Base-by-base conservation (phyloP, 2,797 vertebrate genomes). In the Hipposideros larvatus region DNA sequence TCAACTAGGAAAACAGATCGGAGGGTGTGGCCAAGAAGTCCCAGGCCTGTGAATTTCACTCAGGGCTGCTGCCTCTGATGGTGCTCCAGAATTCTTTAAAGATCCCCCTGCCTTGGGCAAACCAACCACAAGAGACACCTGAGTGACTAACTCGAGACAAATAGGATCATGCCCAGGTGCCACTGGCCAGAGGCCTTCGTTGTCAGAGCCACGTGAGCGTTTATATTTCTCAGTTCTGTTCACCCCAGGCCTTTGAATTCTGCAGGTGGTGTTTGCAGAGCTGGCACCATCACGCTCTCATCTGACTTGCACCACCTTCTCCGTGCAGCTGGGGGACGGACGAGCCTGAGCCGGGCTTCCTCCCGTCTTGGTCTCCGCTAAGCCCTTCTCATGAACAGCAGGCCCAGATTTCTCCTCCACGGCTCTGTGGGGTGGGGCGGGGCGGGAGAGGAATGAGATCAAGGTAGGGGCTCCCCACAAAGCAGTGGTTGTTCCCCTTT, bases 51-150 rank as follows among this genome's bases (percentile, higher is more conserved):
- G 22, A 88, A 8, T 65, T 53, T 55, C 78, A 6, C 82, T 53
- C 7, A 0, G 2, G 9, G 73, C 89, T 61, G 43, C 59, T 83
- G 46, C 63, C 37, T 92, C 89, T 79, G 79, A 93, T 37, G 6
- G 9, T 0, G 4, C 53, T 63, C 70, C 63, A 43, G 43, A 75
- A 43, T 86, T 93, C 79, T 92, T 31, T 61, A 82, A 82, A 51
- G 43, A 90, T 91, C 16, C 63, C 63, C 57, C 84, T 11, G 57
- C 73, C 91, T 93, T 87, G 6, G 61, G 80, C 87, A 84, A 71
- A 43, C 57, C 82, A 65, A 34, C 75, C 43, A 6, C 57, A 22
- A 68, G 61, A 88, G 28, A 41, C 91, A 11, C 43, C n/a, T 0
- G 74, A 78, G 48, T 86, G 91, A 89, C 63, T 94, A 21, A 68